phyloP scores from a whole-genome alignment of 1,140 invertebrate genomes.

The Diabrotica virgifera region DNA sequence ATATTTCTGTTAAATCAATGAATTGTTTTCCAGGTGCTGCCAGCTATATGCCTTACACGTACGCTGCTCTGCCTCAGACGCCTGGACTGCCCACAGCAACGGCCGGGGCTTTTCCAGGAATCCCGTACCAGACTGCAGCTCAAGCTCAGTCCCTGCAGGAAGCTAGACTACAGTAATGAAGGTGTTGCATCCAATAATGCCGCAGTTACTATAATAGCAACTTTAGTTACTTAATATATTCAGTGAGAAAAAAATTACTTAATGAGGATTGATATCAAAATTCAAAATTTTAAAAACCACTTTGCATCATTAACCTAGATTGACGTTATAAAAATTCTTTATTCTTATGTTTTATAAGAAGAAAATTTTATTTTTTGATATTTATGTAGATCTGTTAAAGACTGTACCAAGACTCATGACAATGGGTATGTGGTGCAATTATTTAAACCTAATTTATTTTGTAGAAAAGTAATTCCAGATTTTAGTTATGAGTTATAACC shows the following conservation, averaged over 20 bases:
- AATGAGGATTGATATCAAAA: background rate
- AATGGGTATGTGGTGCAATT: background rate
- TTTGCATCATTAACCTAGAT: no score
- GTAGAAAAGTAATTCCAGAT: slow-evolving; percentile 3
- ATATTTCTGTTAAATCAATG: background rate
- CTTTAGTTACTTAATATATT: background rate
- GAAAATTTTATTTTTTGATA: slow-evolving; percentile 1
- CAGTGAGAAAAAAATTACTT: slow-evolving; percentile 1
- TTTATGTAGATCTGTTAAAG: background rate
- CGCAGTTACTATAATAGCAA: slow-evolving; percentile 13
- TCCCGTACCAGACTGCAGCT: slow-evolving; percentile 61
- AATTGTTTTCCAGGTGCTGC: slow-evolving; percentile 50
- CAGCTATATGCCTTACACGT: slow-evolving; percentile 69
- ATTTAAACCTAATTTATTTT: slow-evolving; percentile 4
- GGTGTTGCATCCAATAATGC: slow-evolving; percentile 1
- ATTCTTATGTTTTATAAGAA: slow-evolving; percentile 1
- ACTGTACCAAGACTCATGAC: slow-evolving; percentile 1
- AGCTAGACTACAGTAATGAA: slow-evolving; percentile 54
- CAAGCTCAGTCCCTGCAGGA: slow-evolving; percentile 52
- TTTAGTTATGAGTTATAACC: background rate
- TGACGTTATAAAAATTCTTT: no score
- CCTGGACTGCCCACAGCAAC: slow-evolving; percentile 54
- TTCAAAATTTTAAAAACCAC: background rate
- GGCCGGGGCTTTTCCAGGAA: slow-evolving; percentile 57
- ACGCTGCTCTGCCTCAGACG: slow-evolving; percentile 60